Evolutionary conservation across 2,113 vertebrate species (phyloP).

Genomic region (Ptilonorhynchus violaceus): DNA sequence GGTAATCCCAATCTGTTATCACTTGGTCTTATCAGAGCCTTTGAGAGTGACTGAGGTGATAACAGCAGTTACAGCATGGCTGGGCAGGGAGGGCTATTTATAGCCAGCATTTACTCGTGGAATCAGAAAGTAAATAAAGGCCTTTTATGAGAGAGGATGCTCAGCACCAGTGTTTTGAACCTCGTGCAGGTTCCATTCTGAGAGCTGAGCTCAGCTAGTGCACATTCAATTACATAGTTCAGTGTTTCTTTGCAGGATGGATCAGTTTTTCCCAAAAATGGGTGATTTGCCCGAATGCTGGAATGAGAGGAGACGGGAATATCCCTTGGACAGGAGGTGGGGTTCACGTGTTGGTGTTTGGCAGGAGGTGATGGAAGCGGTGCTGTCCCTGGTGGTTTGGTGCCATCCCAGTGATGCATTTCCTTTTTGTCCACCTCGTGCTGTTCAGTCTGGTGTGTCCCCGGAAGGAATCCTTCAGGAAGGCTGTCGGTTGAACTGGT

Average conservation of each 20-base stretch:
- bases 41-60: neutral
- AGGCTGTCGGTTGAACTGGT: neutral
- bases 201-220: neutral
- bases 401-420: neutral
- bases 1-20: neutral
- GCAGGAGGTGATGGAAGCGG: neutral
- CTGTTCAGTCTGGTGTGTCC: neutral
- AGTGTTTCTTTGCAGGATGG: neutral
- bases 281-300: neutral
- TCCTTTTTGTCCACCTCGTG: neutral
- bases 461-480: neutral
- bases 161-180: neutral
- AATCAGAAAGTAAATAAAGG: neutral
- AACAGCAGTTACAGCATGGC: neutral
- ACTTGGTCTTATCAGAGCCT: neutral
- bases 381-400: neutral
- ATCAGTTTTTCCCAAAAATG: neutral
- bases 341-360: neutral
- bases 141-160: neutral
- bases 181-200: neutral
- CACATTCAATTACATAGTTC: fast-evolving
- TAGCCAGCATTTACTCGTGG: neutral
- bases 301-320: neutral
- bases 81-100: neutral
- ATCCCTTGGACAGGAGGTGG: neutral